These are phyloP conservation scores for Lycocerus yunnanus DNA, from an alignment of 2,888 invertebrate genomes.

Conservation along the genomic window DNA sequence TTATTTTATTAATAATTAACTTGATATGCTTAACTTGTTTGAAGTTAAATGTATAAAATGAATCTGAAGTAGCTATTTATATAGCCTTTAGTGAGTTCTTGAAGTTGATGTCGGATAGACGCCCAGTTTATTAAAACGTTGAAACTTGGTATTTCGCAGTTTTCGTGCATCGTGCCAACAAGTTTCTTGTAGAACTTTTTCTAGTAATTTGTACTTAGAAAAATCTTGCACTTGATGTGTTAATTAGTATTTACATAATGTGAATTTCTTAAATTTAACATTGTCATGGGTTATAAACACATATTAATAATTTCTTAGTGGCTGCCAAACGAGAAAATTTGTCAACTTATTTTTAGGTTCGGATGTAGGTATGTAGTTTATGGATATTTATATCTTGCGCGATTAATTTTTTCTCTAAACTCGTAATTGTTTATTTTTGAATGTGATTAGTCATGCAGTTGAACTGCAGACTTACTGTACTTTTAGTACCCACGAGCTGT, in stretches of 20 bases:
- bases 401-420: not conserved
- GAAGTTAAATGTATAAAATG: conserved; percentile 26
- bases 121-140: conserved; percentile 20
- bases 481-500: no score
- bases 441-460: not conserved
- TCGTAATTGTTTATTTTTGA: not conserved
- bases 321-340: not conserved
- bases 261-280: not conserved
- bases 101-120: conserved; percentile 33
- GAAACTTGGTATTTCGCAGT: conserved; percentile 29
- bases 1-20: not conserved
- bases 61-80: conserved; percentile 39
- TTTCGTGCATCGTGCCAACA: conserved; percentile 17
- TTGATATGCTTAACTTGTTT: conserved; percentile 7
- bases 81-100: conserved; percentile 38
- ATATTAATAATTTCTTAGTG: conserved; percentile 1
- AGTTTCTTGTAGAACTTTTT: conserved; percentile 24
- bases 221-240: conserved; percentile 18
- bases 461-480: not conserved
- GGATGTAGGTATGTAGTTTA: not conserved
- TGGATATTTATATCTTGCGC: not conserved
- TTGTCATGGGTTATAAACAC: conserved; percentile 9
- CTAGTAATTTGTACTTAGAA: conserved; percentile 15
- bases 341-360: conserved; percentile 10
- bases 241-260: conserved; percentile 7